Evolutionary conservation across 2,888 invertebrate species (phyloP).

Genomic region (Ennomos erosarius): DNA sequence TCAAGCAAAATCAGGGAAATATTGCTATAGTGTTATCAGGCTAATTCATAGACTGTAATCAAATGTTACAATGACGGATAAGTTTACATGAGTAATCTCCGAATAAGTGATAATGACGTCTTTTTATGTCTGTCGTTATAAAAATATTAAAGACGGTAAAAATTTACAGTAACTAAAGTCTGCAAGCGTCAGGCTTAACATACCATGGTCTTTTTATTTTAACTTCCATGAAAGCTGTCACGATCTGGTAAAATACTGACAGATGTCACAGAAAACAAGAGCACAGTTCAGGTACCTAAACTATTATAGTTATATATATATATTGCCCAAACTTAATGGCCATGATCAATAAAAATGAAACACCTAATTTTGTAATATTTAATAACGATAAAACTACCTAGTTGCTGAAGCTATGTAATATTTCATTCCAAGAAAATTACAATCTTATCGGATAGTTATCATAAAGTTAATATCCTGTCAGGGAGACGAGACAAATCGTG

Average conservation of each 20-base stretch:
- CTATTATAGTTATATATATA: too few species aligned
- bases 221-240: too few species aligned
- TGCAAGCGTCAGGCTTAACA: too few species aligned
- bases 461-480: slow-evolving; percentile 24
- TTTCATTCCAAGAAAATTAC: slow-evolving; percentile 1
- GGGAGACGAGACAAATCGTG: slow-evolving; percentile 37
- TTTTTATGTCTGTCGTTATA: too few species aligned
- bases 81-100: slow-evolving; percentile 35
- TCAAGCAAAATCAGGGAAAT: not conserved
- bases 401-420: not conserved
- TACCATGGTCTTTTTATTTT: too few species aligned
- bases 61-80: slow-evolving; percentile 48
- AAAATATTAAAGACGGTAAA: too few species aligned
- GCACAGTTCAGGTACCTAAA: too few species aligned
- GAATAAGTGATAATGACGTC: slow-evolving; percentile 35
- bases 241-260: too few species aligned
- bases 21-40: slow-evolving; percentile 11
- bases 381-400: not conserved
- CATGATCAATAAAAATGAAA: too few species aligned
- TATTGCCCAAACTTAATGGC: too few species aligned
- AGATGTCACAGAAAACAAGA: too few species aligned
- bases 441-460: slow-evolving; percentile 22
- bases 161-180: too few species aligned
- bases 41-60: slow-evolving; percentile 28
- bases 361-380: not conserved